A percentile compares a stretch with the other conserved stretches of the same genome.
Evolutionary conservation across 1,140 invertebrate genomes (phyloP).

Genomic region (Orius insidiosus): DNA sequence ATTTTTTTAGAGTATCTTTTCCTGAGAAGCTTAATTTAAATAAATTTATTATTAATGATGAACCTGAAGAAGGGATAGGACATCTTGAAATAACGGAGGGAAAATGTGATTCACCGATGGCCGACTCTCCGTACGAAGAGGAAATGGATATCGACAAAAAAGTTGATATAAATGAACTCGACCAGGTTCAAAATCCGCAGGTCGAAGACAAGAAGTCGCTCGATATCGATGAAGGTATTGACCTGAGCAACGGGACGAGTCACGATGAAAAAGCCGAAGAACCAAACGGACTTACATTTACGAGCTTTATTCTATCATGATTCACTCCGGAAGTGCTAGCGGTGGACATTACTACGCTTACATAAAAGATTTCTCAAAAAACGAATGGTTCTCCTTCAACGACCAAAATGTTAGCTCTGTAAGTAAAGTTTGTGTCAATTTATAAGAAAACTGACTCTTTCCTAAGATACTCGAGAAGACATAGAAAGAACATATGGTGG

Average conservation of each 20-base stretch:
- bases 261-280: slow-evolving; percentile 32
- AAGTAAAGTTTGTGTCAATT: no score
- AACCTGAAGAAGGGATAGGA: slow-evolving; percentile 1
- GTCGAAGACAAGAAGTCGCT: no score
- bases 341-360: slow-evolving; percentile 91
- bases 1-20: slow-evolving; percentile 56
- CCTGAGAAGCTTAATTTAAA: slow-evolving; percentile 69
- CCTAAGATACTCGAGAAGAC: slow-evolving; percentile 61
- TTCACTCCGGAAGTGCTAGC: slow-evolving; percentile 79
- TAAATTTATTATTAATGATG: slow-evolving; percentile 39
- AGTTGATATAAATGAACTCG: no score
- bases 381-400: slow-evolving; percentile 69
- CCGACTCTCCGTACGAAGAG: slow-evolving; percentile 21
- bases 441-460: not conserved
- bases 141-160: no score
- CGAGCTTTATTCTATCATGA: slow-evolving; percentile 84
- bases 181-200: no score
- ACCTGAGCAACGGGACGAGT: slow-evolving; percentile 31
- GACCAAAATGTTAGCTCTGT: slow-evolving; percentile 53
- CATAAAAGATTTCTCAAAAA: slow-evolving; percentile 67
- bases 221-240: slow-evolving; percentile 43
- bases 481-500: slow-evolving; percentile 75
- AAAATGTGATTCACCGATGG: not conserved
- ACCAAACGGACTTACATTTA: slow-evolving; percentile 60
- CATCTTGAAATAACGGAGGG: not conserved